Evolutionary conservation across 2,888 invertebrate species (phyloP).

Genomic region (Apocheima hispidaria): DNA sequence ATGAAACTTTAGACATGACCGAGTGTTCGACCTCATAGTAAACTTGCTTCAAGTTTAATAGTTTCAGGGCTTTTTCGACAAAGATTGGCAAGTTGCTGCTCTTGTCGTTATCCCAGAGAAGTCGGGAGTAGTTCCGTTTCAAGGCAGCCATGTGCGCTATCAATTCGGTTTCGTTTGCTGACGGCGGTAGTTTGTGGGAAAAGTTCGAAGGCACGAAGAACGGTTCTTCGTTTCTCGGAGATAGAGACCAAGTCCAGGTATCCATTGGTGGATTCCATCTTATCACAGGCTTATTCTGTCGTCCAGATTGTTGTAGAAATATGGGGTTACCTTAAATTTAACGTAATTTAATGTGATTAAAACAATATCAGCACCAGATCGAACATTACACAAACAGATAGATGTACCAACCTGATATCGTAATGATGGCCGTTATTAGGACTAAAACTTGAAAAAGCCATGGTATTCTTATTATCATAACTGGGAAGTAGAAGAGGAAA

Average conservation of each 20-base stretch:
- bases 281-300: conserved; percentile 72
- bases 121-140: conserved; percentile 83
- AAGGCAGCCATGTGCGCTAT: conserved; percentile 77
- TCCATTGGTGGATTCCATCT: conserved; percentile 81
- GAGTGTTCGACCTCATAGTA: conserved; percentile 94
- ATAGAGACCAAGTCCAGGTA: conserved; percentile 77
- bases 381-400: background rate
- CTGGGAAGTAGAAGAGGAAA: conserved; percentile 57
- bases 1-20: conserved; percentile 96
- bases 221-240: conserved; percentile 72
- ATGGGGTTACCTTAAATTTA: conserved; percentile 77
- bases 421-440: conserved; percentile 43
- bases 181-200: conserved; percentile 81
- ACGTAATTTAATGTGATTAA: conserved; percentile 13
- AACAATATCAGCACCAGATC: background rate
- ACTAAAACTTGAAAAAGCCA: conserved; percentile 67
- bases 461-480: conserved; percentile 80
- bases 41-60: conserved; percentile 94
- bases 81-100: conserved; percentile 91
- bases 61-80: conserved; percentile 92
- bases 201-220: conserved; percentile 78
- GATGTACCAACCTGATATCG: conserved; percentile 67
- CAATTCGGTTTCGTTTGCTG: conserved; percentile 80
- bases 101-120: conserved; percentile 91
- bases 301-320: conserved; percentile 70